Conservation (phyloP, 2,797 vertebrate genomes). For the Tokudaia tokunoshimensis region DNA sequence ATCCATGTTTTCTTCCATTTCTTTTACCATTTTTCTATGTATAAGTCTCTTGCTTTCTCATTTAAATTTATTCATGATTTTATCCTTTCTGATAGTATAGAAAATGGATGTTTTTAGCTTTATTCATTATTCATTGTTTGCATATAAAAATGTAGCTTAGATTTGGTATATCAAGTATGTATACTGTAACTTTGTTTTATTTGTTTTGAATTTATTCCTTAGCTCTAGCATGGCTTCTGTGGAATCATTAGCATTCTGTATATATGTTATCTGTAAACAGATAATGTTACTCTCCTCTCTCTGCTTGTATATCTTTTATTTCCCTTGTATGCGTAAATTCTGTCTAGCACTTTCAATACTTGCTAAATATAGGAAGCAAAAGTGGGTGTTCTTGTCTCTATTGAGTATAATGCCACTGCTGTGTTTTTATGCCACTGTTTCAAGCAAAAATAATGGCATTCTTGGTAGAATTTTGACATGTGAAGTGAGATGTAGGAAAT, state of each 20-base stretch:
- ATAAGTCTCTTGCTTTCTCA: background rate
- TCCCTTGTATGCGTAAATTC: background rate
- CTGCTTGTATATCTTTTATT: constrained; percentile 26
- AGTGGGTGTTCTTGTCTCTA: background rate
- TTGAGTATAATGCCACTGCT: background rate
- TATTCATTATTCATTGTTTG: constrained; percentile 21
- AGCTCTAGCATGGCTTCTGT: constrained; percentile 20
- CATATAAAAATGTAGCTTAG: background rate
- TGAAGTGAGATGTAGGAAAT: background rate
- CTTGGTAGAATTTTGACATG: background rate
- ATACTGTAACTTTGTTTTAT: background rate
- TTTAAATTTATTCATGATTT: constrained; percentile 48
- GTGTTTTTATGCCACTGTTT: background rate
- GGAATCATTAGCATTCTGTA: background rate
- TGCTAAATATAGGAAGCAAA: constrained; percentile 12
- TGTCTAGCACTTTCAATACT: background rate
- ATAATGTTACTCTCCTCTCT: constrained; percentile 41
- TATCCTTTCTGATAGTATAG: constrained; percentile 29
- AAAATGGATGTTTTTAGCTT: constrained; percentile 51
- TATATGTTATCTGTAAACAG: background rate
- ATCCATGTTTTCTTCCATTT: constrained; percentile 40
- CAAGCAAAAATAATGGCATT: background rate
- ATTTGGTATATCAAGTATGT: background rate
- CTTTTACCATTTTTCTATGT: background rate
- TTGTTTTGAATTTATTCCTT: constrained; percentile 14